phyloP scores from a whole-genome alignment of 2,797 vertebrate genomes.

The Danio kyathit region DNA sequence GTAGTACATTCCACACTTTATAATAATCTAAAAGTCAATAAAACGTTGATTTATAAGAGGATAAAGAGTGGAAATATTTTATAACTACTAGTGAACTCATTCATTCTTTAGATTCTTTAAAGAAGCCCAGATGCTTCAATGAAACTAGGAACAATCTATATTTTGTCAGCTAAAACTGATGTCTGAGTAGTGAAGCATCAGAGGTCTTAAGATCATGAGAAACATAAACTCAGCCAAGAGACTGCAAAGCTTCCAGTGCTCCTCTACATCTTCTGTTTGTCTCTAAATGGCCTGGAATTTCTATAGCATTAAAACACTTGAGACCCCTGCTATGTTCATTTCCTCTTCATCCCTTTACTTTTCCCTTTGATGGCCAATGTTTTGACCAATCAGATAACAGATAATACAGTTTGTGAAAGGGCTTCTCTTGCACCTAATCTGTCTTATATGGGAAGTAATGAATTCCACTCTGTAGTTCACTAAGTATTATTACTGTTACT shows the following conservation, averaged over 20 bases:
- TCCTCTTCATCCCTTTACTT: conserved; percentile 4
- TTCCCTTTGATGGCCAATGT: not conserved
- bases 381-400: conserved; percentile 12
- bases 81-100: not conserved
- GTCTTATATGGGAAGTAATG: conserved; percentile 1
- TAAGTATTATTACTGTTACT: too few species aligned
- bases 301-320: conserved; percentile 39
- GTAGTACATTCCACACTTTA: not conserved
- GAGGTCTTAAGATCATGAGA: conserved; percentile 26
- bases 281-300: conserved; percentile 25
- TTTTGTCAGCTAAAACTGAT: conserved; percentile 1
- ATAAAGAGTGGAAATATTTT: not conserved
- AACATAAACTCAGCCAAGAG: conserved; percentile 19
- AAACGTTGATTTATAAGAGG: not conserved
- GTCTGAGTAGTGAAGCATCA: conserved; percentile 3
- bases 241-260: not conserved
- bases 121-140: not conserved
- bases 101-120: not conserved
- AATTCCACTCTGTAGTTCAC: too few species aligned
- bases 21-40: too few species aligned
- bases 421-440: not conserved
- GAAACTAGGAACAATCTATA: not conserved
- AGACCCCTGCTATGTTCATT: conserved; percentile 4
- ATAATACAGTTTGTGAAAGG: not conserved
- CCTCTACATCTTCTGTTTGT: conserved; percentile 11